Conservation (phyloP, 2,797 vertebrate species). For the Neosalanx taihuensis region DNA sequence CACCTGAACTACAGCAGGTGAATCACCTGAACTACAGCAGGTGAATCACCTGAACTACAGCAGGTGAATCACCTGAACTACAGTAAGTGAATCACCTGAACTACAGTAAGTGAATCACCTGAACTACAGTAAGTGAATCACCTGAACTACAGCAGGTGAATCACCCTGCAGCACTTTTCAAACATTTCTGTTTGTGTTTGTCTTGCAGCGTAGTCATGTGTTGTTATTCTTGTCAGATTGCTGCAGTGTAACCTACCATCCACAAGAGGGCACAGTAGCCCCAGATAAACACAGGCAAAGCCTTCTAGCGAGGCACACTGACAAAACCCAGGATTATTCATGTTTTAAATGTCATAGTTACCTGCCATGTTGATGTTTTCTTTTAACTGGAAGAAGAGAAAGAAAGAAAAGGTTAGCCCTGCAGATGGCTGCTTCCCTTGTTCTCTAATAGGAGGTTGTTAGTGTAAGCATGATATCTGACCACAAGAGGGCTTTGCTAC, state of each 20-base stretch:
- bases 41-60: too few relatives aligned
- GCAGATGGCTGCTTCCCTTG: background rate
- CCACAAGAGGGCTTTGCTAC: background rate
- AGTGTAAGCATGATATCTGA: background rate
- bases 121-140: too few relatives aligned
- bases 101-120: too few relatives aligned
- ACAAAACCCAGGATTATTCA: background rate
- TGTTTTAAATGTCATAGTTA: conserved; percentile 36
- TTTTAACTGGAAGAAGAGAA: conserved; percentile 54
- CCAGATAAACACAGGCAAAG: conserved; percentile 3
- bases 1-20: too few relatives aligned
- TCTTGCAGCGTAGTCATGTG: background rate
- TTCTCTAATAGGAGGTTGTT: background rate
- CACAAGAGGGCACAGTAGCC: conserved; percentile 56
- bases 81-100: too few relatives aligned
- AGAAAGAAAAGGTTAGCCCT: background rate
- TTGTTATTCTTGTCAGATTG: background rate
- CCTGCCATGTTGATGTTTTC: conserved; percentile 74
- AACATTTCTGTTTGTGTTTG: background rate
- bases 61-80: too few relatives aligned
- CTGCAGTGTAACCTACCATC: conserved; percentile 35
- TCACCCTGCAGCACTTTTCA: background rate
- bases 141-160: too few relatives aligned
- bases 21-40: too few relatives aligned
- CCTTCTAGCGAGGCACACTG: background rate